Base-by-base conservation (phyloP, 1,140 invertebrate species). In the Coenobita brevimanus region DNA sequence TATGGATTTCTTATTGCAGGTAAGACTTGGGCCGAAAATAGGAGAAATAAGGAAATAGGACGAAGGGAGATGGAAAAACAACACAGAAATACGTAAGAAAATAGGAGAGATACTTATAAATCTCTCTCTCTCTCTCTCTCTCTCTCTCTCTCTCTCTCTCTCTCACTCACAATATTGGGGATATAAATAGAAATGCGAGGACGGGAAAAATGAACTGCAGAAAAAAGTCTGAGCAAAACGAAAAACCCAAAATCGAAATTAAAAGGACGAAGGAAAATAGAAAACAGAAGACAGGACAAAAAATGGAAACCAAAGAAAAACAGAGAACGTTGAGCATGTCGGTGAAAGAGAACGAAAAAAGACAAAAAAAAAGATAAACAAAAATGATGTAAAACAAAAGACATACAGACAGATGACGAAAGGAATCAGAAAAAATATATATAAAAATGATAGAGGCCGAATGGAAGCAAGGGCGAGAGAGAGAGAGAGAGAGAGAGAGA, bases 71-170 rank as follows among this genome's bases (percentile, higher is more conserved):
- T 27, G 3, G 30, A 21, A 21, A 62, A 62, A 24, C 60, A 62
- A 62, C 30, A 24, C 60, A 62, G 60, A 21, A 24, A 62, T 27
- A 62, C 8, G 21, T 62, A 62, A 24, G 21, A 62, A 57, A 57
- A 27, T 62, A 24, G 30, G 30, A 62, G 60, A 21, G 6, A 27
- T 62, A 4, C 30, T 21, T 57, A 8, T 57, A 8, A 10, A 8
- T 57, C 50, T 57, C 50, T 57, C 50, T 57, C 50, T 62, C 60
- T 62, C 60, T 62, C 60, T 62, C 60, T 62, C 60, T 62, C 60
- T 62, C 60, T 62, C 60, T 62, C 60, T 62, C 60, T 62, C 60
- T 62, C 60, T 62, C 60, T 62, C 60, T 62, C 60, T 62, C 60
- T 62, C 60, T 62, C 60, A 24, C 60, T 62, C 60, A 67, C 15